phyloP scores from a whole-genome alignment of 2,113 vertebrate genomes.

The Peucedramus taeniatus region DNA sequence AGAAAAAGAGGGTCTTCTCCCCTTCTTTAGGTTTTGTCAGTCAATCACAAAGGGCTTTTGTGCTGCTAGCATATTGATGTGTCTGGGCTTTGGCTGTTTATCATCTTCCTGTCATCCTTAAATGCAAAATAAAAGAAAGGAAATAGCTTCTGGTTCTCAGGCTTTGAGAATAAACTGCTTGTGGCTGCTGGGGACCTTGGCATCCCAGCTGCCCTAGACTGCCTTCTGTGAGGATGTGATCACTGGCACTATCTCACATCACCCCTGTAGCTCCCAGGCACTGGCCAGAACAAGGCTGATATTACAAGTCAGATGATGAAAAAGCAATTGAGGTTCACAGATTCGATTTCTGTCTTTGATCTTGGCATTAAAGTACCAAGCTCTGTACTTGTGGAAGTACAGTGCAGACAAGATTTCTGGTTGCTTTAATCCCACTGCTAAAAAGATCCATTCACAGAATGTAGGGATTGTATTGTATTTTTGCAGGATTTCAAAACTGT shows the following conservation, averaged over 20 bases:
- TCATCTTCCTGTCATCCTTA: slow-evolving; percentile 73
- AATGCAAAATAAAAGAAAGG: slow-evolving; percentile 55
- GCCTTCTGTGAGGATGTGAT: slow-evolving; percentile 26
- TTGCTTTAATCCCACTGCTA: neutral
- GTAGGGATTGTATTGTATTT: neutral
- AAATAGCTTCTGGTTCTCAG: slow-evolving; percentile 70
- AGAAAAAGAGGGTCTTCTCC: slow-evolving; percentile 49
- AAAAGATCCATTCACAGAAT: neutral
- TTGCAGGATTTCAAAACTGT: neutral
- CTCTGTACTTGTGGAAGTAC: slow-evolving; percentile 1
- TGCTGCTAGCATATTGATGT: slow-evolving; percentile 38
- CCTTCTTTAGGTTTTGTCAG: slow-evolving; percentile 50
- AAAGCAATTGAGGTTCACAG: slow-evolving; percentile 51
- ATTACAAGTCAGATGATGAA: slow-evolving; percentile 70
- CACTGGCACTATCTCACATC: slow-evolving; percentile 43
- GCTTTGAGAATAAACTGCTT: slow-evolving; percentile 68
- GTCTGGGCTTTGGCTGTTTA: slow-evolving; percentile 56
- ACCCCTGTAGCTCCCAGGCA: slow-evolving; percentile 60
- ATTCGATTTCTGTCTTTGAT: slow-evolving; percentile 61
- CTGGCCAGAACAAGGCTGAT: slow-evolving; percentile 71
- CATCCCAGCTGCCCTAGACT: slow-evolving; percentile 14
- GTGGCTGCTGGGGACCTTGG: slow-evolving; percentile 31
- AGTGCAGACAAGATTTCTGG: neutral
- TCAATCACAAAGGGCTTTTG: slow-evolving; percentile 72
- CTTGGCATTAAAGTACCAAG: neutral